A percentile compares a stretch with the other conserved stretches of the same genome.
Evolutionary conservation across 1,140 invertebrate species (phyloP).

Genomic region (Ditylenchus dipsaci): DNA sequence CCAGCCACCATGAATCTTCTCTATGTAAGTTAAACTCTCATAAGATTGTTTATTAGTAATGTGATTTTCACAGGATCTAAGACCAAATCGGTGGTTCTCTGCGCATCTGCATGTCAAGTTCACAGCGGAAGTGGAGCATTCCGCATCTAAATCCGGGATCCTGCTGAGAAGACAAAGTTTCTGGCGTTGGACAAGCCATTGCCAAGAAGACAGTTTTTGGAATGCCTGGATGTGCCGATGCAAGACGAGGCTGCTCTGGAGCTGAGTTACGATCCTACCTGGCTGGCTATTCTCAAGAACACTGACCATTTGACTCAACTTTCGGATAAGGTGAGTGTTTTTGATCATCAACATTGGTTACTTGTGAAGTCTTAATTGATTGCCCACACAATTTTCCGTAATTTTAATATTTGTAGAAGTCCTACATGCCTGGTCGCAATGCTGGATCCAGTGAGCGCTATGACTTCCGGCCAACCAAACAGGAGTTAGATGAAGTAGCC

Average conservation of each 20-base stretch:
- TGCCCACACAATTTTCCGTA: background rate
- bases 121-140: constrained; percentile 75
- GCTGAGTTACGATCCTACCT: constrained; percentile 39
- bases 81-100: constrained; percentile 89
- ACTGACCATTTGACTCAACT: constrained; percentile 44
- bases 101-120: constrained; percentile 96
- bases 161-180: constrained; percentile 64
- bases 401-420: background rate
- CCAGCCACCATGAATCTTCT: constrained; percentile 70
- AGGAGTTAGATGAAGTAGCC: constrained; percentile 69
- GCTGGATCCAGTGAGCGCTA: background rate
- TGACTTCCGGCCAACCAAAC: constrained; percentile 71
- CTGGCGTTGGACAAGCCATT: constrained; percentile 79
- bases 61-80: constrained; percentile 63
- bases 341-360: background rate
- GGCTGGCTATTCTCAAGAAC: constrained; percentile 37
- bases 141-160: background rate
- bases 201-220: constrained; percentile 75
- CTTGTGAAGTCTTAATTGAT: too few species aligned
- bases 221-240: constrained; percentile 21
- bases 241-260: constrained; percentile 21
- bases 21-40: constrained; percentile 4
- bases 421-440: constrained; percentile 13
- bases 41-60: background rate
- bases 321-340: constrained; percentile 17